Evolutionary conservation across 2,113 vertebrate species (phyloP).

Genomic region (Larimichthys polyactis): DNA sequence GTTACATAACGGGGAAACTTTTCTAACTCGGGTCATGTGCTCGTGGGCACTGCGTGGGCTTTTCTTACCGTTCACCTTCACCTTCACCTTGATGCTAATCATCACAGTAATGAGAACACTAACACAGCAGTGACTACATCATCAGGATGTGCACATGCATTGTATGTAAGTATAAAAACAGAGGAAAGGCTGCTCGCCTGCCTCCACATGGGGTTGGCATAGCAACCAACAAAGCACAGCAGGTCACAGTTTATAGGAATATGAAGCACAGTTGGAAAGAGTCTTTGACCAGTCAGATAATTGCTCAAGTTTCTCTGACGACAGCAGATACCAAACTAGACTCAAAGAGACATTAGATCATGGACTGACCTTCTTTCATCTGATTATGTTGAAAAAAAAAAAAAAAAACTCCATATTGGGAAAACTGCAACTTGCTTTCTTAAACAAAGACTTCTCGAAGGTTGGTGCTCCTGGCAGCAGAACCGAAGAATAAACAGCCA

Average conservation of each 20-base stretch:
- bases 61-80: neutral
- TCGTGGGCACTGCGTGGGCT: neutral
- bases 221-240: slow-evolving; percentile 41
- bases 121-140: neutral
- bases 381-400: slow-evolving; percentile 1
- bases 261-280: slow-evolving; percentile 23
- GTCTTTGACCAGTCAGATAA: slow-evolving; percentile 43
- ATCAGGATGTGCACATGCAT: neutral
- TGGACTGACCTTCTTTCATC: slow-evolving; percentile 36
- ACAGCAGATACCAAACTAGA: slow-evolving; percentile 12
- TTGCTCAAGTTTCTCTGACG: slow-evolving; percentile 32
- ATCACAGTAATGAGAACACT: neutral
- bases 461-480: slow-evolving; percentile 10
- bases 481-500: slow-evolving; percentile 22
- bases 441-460: slow-evolving; percentile 5
- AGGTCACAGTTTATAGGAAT: slow-evolving; percentile 19
- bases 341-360: slow-evolving; percentile 20
- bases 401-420: slow-evolving; percentile 21
- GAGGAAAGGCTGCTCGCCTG: neutral
- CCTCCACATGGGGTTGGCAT: slow-evolving; percentile 10
- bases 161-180: neutral
- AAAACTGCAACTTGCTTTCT: neutral
- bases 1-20: neutral
- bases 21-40: too few species aligned
- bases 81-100: neutral